phyloP scores from a whole-genome alignment of 2,113 vertebrate genomes.

The Bos indicus region DNA sequence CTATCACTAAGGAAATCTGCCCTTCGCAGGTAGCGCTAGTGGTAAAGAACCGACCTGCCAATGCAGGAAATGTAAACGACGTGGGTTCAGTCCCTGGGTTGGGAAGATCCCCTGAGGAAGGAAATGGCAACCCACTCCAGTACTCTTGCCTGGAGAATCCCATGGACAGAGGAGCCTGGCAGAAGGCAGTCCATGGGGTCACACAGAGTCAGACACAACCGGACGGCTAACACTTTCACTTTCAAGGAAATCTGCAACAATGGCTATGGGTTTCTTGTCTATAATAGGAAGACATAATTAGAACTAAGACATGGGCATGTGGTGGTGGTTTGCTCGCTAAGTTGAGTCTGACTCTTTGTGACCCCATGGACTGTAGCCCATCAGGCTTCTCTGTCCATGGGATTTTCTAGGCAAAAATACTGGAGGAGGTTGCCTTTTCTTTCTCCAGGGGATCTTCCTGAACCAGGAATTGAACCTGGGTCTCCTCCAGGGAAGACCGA shows the following conservation, averaged over 20 bases:
- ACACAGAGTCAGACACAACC: neutral
- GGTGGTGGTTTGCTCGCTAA: neutral
- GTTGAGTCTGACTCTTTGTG: neutral
- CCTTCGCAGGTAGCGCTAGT: neutral
- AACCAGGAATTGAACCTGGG: neutral
- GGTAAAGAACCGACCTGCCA: neutral
- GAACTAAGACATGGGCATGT: neutral
- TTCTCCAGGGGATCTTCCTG: neutral
- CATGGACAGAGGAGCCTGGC: neutral
- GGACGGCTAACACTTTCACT: neutral
- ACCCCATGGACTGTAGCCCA: neutral
- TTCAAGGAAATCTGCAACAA: neutral
- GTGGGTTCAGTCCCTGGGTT: neutral
- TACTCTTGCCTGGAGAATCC: neutral
- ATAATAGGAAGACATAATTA: neutral
- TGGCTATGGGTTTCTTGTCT: neutral
- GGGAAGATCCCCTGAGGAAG: neutral
- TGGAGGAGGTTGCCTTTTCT: neutral
- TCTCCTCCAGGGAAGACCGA: neutral
- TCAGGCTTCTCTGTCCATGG: neutral
- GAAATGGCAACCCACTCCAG: neutral
- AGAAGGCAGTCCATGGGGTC: neutral
- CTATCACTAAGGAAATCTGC: neutral
- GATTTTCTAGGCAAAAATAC: neutral
- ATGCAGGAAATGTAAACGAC: neutral